A percentile compares a stretch with the other conserved stretches of the same genome.
These are phyloP conservation scores for Pilophorus perplexus DNA, from an alignment of 2,888 invertebrate species.

Conservation along the genomic window DNA sequence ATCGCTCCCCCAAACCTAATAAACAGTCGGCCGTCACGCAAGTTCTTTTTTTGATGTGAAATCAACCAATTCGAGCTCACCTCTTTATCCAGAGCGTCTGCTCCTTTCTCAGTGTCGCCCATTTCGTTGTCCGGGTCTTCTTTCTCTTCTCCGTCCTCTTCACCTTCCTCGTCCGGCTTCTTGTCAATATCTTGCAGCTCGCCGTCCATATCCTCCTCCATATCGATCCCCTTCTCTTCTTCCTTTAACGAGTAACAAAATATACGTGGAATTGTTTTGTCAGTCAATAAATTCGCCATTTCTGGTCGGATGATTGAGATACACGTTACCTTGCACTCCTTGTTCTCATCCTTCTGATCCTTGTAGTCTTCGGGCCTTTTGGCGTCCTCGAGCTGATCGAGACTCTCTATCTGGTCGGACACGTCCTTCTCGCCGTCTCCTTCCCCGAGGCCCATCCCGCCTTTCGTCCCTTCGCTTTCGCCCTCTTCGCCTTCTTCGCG, in stretches of 20 bases:
- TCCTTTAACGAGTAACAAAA: too few relatives aligned
- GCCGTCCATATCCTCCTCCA: slow-evolving; percentile 94
- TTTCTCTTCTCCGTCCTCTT: slow-evolving; percentile 59
- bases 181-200: slow-evolving; percentile 77
- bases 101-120: slow-evolving; percentile 88
- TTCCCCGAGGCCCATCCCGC: slow-evolving; percentile 87
- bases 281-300: too few relatives aligned
- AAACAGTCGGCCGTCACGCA: slow-evolving; percentile 32
- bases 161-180: slow-evolving; percentile 60
- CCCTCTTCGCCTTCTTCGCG: slow-evolving; percentile 68
- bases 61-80: slow-evolving; percentile 47
- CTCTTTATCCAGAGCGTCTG: slow-evolving; percentile 65
- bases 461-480: slow-evolving; percentile 60
- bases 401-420: slow-evolving; percentile 85
- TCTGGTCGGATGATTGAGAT: background rate
- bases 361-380: slow-evolving; percentile 71
- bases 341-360: slow-evolving; percentile 62
- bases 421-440: slow-evolving; percentile 93
- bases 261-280: too few relatives aligned
- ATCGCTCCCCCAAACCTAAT: slow-evolving; percentile 58
- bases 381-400: slow-evolving; percentile 92
- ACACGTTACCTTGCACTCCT: slow-evolving; percentile 62
- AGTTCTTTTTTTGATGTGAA: too few relatives aligned
- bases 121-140: slow-evolving; percentile 92
- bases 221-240: slow-evolving; percentile 89